Base-by-base conservation (phyloP, 2,113 vertebrate genomes). In the Platysteira castanea region DNA sequence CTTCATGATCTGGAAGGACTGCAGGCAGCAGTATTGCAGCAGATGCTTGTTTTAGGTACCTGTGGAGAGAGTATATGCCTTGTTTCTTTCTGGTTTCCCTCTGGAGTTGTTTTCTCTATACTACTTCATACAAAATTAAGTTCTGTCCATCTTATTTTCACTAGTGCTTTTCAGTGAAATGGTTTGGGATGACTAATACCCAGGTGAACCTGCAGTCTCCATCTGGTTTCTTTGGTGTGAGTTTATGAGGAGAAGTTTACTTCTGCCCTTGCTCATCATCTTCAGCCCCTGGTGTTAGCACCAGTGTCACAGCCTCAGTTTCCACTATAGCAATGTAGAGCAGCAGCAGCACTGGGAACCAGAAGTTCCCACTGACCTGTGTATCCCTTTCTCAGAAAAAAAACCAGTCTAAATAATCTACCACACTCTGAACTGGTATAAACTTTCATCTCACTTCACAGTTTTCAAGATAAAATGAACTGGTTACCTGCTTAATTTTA, bases 391-490 rank as follows among this genome's bases (percentile, higher is more conserved):
- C 53, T 87, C 27, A 68, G 50, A 78, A 39, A 86, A 96, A 60
- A 1, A 1, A n/a, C n/a, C 8, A 47, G 5, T 37, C 46, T 70
- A 60, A 59, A 86, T 86, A 67, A 74, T 33, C 22, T 54, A 50
- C 18, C 30, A 52, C 35, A 49, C 6, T 61, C 49, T 49, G 30
- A 94, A 73, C 31, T 59, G 76, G 78, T 75, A 73, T 69, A 63
- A 88, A 67, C 33, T 69, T 89, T 24, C 64, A 28, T 85, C 54
- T 81, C 92, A 31, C 39, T 80, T 95, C 26, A 26, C 60, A 95
- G 37, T 87, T 97, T 89, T 82, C 60, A 86, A 88, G 73, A 30
- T 57, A 84, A 96, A 95, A 71, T 86, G 65, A 84, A 87, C 52
- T 44, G 17, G 14, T 73, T 49, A 74, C 30, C 63, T 78, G 54